Evolutionary conservation across 2,888 invertebrate species (phyloP).

Genomic region (Punctoribates punctum): DNA sequence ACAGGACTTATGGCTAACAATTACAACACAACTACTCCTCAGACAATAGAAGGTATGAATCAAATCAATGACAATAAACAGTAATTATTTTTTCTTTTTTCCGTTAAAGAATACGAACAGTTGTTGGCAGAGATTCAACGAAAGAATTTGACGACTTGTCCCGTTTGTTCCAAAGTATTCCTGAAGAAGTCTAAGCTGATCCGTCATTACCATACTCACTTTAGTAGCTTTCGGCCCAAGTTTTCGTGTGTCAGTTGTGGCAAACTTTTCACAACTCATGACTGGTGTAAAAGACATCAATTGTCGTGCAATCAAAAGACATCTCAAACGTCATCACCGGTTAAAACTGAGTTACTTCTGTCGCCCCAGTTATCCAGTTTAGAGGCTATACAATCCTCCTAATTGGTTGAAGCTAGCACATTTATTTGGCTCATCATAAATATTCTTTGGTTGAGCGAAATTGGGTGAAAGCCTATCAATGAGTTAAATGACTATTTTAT

Average conservation of each 20-base stretch:
- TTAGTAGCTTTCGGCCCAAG: conserved; percentile 40
- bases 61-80: not conserved
- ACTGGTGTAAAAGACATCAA: conserved; percentile 40
- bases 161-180: conserved; percentile 40
- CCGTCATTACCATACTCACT: conserved; percentile 41
- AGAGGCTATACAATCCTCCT: no score
- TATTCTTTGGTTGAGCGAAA: no score
- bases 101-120: conserved; percentile 34
- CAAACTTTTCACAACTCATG: conserved; percentile 40
- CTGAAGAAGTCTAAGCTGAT: conserved; percentile 40
- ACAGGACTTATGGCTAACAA: not conserved
- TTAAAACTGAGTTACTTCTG: no score
- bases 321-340: no score
- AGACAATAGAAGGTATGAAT: not conserved
- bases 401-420: no score
- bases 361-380: no score
- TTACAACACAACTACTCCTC: not conserved
- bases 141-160: conserved; percentile 40
- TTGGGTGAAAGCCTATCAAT: no score
- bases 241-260: conserved; percentile 38
- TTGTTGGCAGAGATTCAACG: conserved; percentile 38
- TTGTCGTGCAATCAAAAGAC: no score
- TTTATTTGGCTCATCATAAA: no score
- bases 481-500: no score
- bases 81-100: not conserved